A percentile compares a stretch with the other conserved stretches of the same genome.
Evolutionary conservation across 2,888 invertebrate genomes (phyloP).

Genomic region (Baccha elongata): DNA sequence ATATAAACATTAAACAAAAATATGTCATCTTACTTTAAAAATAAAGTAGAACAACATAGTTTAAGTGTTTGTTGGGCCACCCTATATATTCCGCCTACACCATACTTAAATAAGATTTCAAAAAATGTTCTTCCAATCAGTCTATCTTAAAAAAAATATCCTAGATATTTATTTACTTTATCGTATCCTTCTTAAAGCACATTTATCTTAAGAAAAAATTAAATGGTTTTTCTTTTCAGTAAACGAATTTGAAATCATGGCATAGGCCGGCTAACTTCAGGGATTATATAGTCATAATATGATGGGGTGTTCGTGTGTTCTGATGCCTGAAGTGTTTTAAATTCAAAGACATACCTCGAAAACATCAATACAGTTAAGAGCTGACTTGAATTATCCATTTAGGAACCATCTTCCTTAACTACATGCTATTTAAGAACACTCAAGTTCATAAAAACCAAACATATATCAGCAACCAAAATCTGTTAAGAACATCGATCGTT

Average conservation of each 20-base stretch:
- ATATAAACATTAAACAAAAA: too few species aligned
- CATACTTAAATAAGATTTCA: background rate
- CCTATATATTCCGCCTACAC: background rate
- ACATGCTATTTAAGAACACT: slow-evolving; percentile 12
- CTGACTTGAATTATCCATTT: slow-evolving; percentile 26
- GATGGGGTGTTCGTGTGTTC: background rate
- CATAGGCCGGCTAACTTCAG: too few species aligned
- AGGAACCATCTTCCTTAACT: slow-evolving; percentile 4
- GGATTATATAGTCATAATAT: too few species aligned
- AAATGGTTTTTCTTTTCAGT: background rate
- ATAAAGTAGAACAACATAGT: too few species aligned
- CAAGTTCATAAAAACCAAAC: background rate
- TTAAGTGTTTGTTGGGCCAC: too few species aligned
- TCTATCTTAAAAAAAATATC: background rate
- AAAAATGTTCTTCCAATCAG: background rate
- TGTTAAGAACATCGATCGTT: slow-evolving; percentile 1
- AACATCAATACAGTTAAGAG: slow-evolving; percentile 42
- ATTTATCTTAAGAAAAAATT: slow-evolving; percentile 15
- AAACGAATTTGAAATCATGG: slow-evolving; percentile 21
- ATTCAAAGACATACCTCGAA: slow-evolving; percentile 26
- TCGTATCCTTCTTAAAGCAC: slow-evolving; percentile 3
- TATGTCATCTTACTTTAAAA: too few species aligned
- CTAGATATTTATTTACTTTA: background rate
- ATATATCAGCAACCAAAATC: slow-evolving; percentile 18
- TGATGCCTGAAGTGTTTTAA: slow-evolving; percentile 22